Evolutionary conservation across 2,113 vertebrate species (phyloP).

Genomic region (Corythornis cristatus): DNA sequence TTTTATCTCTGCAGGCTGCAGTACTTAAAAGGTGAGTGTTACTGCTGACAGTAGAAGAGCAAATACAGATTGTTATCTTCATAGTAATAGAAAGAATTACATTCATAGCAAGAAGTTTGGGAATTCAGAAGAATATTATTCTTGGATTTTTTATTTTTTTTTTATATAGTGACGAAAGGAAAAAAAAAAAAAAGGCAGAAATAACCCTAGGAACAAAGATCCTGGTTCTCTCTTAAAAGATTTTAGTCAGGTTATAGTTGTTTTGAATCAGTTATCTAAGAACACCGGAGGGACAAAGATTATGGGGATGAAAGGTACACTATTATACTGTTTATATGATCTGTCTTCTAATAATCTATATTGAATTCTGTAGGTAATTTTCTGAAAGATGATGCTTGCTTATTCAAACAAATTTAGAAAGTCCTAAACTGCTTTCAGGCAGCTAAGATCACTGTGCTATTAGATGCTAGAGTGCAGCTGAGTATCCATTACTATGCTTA

Average conservation of each 20-base stretch:
- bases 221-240: background rate
- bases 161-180: background rate
- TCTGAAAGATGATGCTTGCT: constrained; percentile 59
- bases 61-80: constrained; percentile 3
- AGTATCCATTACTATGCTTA: background rate
- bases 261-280: constrained; percentile 34
- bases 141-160: background rate
- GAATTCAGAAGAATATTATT: constrained; percentile 1
- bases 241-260: background rate
- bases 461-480: background rate
- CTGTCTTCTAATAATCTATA: constrained; percentile 51
- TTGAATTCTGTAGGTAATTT: constrained; percentile 51
- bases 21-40: background rate
- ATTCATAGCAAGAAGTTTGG: constrained; percentile 9
- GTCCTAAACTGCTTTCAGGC: constrained; percentile 5
- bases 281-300: constrained; percentile 27
- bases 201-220: constrained; percentile 41
- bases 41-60: constrained; percentile 10
- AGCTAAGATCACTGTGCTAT: background rate
- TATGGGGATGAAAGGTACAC: constrained; percentile 47
- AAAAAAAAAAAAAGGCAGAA: background rate
- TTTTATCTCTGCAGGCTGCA: background rate
- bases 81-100: background rate
- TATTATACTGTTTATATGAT: constrained; percentile 50
- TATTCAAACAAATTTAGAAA: constrained; percentile 43